Percentiles rank a stretch among this genome's conserved stretches.
phyloP scores from a whole-genome alignment of 2,113 vertebrate genomes.

The Apistogramma diplotaenia region DNA sequence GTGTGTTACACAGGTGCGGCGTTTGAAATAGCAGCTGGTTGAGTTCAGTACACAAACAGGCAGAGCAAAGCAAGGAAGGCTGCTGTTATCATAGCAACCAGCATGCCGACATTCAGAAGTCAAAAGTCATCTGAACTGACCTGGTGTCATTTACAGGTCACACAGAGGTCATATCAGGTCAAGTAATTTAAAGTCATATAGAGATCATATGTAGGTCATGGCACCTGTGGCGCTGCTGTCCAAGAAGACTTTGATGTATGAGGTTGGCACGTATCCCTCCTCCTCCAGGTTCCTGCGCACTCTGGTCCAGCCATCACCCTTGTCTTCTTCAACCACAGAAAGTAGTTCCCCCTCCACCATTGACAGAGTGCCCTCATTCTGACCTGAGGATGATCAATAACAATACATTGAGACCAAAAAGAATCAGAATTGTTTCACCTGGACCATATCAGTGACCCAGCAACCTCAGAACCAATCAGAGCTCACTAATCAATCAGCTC shows the following conservation, averaged over 20 bases:
- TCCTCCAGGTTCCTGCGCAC: constrained; percentile 91
- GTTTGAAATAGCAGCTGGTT: background rate
- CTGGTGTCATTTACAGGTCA: background rate
- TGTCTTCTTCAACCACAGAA: constrained; percentile 96
- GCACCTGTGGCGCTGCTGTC: constrained; percentile 97
- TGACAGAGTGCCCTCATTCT: constrained; percentile 96
- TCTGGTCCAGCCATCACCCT: constrained; percentile 95
- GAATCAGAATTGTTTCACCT: background rate
- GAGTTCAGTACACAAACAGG: background rate
- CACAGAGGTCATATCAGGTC: background rate
- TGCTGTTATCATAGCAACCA: constrained; percentile 4
- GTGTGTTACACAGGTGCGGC: background rate
- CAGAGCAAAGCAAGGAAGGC: background rate
- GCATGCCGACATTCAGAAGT: constrained; percentile 10
- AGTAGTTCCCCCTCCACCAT: constrained; percentile 91
- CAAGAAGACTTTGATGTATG: constrained; percentile 96
- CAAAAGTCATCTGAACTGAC: background rate
- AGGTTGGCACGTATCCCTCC: constrained; percentile 97
- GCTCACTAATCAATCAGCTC: too few relatives aligned
- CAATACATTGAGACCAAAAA: background rate
- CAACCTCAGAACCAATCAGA: constrained; percentile 12
- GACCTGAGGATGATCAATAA: constrained; percentile 75
- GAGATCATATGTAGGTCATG: constrained; percentile 77
- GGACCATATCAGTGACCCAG: background rate
- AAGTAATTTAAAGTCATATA: background rate